Evolutionary conservation across 2,797 vertebrate genomes (phyloP).

Genomic region (Discoglossus pictus): DNA sequence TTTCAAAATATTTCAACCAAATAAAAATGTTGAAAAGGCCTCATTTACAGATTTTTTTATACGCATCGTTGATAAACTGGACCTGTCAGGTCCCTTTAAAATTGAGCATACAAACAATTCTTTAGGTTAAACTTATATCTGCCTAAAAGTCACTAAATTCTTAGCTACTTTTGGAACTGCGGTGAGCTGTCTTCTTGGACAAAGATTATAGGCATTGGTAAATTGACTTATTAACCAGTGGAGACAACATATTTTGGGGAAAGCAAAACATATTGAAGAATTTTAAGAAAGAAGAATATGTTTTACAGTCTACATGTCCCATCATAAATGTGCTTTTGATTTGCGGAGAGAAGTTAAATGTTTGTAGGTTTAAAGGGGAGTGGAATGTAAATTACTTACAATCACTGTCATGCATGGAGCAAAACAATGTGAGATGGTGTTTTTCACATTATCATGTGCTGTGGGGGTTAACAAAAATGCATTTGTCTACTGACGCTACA

Average conservation of each 20-base stretch:
- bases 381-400: slow-evolving; percentile 50
- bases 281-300: slow-evolving; percentile 44
- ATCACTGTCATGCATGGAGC: slow-evolving; percentile 47
- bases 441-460: slow-evolving; percentile 40
- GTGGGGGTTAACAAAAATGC: slow-evolving; percentile 22
- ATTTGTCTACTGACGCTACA: slow-evolving; percentile 6
- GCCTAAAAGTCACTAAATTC: slow-evolving; percentile 39
- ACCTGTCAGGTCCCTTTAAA: too few species aligned
- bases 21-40: too few species aligned
- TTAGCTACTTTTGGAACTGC: slow-evolving; percentile 9
- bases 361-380: slow-evolving; percentile 38
- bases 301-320: slow-evolving; percentile 27
- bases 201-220: slow-evolving; percentile 47
- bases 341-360: slow-evolving; percentile 38
- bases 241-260: slow-evolving; percentile 47
- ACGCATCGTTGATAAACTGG: too few species aligned
- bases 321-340: slow-evolving; percentile 49
- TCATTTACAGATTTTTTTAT: too few species aligned
- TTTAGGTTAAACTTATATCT: slow-evolving; percentile 42
- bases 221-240: slow-evolving; percentile 47
- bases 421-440: slow-evolving; percentile 44
- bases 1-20: too few species aligned
- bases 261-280: slow-evolving; percentile 50
- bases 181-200: slow-evolving; percentile 39
- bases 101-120: too few species aligned